These are phyloP conservation scores for Sebastolobus altivelis DNA, from an alignment of 2,797 vertebrate species.

Conservation along the genomic window DNA sequence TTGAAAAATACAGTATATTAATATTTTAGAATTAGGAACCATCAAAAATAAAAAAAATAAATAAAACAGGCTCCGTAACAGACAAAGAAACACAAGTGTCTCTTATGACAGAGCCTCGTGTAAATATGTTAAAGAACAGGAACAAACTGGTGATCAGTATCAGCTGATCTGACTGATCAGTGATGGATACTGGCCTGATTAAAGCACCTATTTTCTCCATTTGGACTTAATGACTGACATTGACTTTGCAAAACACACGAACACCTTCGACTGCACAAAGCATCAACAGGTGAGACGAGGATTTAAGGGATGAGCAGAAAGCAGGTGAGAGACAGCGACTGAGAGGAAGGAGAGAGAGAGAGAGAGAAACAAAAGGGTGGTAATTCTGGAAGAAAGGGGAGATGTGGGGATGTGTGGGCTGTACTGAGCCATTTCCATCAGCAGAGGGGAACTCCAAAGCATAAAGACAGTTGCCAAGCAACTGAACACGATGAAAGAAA, in stretches of 20 bases:
- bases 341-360: conserved; percentile 14
- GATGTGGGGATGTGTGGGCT: conserved; percentile 63
- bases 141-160: background rate
- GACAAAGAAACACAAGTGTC: conserved; percentile 1
- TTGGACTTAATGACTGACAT: background rate
- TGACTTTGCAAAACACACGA: background rate
- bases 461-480: conserved; percentile 85
- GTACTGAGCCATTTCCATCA: conserved; percentile 72
- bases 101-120: background rate
- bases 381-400: conserved; percentile 61
- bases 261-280: conserved; percentile 16
- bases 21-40: background rate
- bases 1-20: background rate
- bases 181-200: background rate
- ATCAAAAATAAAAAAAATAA: background rate
- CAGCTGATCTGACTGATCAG: background rate
- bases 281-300: conserved; percentile 67
- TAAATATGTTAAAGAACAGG: background rate
- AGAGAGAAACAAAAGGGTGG: conserved; percentile 58
- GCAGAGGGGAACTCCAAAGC: conserved; percentile 80
- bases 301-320: conserved; percentile 30
- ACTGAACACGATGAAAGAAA: conserved; percentile 72
- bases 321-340: conserved; percentile 39
- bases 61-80: background rate
- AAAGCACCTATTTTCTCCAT: background rate